Evolutionary conservation across 2,797 vertebrate species (phyloP).

Genomic region (Rousettus madagascariensis): DNA sequence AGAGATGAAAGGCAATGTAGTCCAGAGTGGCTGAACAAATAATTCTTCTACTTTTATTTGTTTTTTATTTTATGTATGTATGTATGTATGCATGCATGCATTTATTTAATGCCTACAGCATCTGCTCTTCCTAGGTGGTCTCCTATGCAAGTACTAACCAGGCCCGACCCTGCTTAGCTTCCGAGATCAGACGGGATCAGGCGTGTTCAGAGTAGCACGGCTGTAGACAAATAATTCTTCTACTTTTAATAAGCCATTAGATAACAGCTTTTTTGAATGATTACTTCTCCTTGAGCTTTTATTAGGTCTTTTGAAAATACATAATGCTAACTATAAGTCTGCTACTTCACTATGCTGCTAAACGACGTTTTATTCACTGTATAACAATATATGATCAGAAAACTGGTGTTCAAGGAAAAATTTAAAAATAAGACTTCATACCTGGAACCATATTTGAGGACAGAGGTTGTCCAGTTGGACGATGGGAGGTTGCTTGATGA

Average conservation of each 20-base stretch:
- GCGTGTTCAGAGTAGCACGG: no score
- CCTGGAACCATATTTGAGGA: conserved; percentile 82
- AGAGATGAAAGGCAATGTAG: background rate
- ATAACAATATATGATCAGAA: background rate
- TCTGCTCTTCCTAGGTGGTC: no score
- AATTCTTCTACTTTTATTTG: background rate
- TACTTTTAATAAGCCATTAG: background rate
- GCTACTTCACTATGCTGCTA: background rate
- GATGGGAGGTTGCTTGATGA: conserved; percentile 71
- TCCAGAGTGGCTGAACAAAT: background rate
- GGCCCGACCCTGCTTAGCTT: no score
- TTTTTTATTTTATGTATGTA: no score
- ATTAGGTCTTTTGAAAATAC: background rate
- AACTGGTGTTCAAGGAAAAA: conserved; percentile 35
- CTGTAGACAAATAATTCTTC: background rate
- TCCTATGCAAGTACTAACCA: no score
- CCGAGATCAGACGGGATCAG: no score
- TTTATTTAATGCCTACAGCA: no score
- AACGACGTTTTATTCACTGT: conserved; percentile 9
- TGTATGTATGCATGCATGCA: no score
- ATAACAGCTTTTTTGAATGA: background rate
- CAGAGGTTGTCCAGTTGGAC: conserved; percentile 81
- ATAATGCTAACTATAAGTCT: conserved; percentile 35
- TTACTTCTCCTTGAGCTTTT: background rate
- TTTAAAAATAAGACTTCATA: conserved; percentile 68